Base-by-base conservation (phyloP, 2,113 vertebrate genomes). In the Labeo catla region DNA sequence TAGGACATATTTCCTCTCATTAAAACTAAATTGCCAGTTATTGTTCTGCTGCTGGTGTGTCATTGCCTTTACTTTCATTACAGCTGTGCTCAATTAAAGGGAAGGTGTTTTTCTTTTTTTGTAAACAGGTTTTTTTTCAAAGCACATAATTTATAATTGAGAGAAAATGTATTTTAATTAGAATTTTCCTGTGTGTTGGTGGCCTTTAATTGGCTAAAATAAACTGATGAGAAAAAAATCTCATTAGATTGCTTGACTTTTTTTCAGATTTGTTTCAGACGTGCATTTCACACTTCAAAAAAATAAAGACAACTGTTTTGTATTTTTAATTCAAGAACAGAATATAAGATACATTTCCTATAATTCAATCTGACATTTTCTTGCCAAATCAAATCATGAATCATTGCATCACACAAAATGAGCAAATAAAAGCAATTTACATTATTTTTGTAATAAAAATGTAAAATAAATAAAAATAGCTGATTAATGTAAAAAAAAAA, bases 21-120 rank as follows among this genome's bases (percentile, higher is more conserved):
- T 81, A 81, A 81, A 81, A 39, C 28, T 52, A 36, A 36, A 70
- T 82, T 52, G 15, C 80, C 43, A 81, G 79, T 47, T 23, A 16
- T 49, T 34, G 16, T 68, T 80, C 39, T n/a, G 63, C 10, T 68
- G 28, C 23, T 49, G 79, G 36, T 61, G 54, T 61, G 36, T 81
- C 7, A 50, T 66, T 80, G 10, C 36, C 39, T 80, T 63, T 80
- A 36, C 4, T 28, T 66, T 50, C n/a, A 49, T 81, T 81, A 34
- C 10, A 28, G 52, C 63, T 82, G 23, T 11, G 68, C 5, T 77
- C 47, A 54, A 19, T 70, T 12, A 52, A 68, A 82, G 45, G 39
- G 39, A 81, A 47, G 11, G 21, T 47, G 54, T 21, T 76, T 23
- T 77, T 34, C 47, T 54, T 77, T 34, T 34, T 76, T 77, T 77